Evolutionary conservation across 2,797 vertebrate species (phyloP), one percentile per base, ranked within the genome.

Genomic region (Hyperoplus lanceolatus): DNA sequence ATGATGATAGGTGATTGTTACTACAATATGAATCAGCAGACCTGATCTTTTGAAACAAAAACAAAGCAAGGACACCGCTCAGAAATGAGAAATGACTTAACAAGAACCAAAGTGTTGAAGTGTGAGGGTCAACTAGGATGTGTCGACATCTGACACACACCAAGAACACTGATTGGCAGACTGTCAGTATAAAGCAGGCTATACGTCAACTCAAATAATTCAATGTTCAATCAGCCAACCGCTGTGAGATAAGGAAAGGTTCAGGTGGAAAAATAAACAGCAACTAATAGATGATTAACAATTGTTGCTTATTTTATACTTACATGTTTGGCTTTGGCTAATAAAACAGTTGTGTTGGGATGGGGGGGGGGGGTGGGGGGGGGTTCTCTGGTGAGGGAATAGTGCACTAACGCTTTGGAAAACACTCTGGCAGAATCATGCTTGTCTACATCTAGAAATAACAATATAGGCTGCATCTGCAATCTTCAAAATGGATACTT

Each of bases 261-360:
- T 94, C 89, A 64, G 92, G 89, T 91, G 93, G 92, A 93, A 94
- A 46, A 93, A 93, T 95, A 89, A 94, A 95, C 93, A 62, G 73
- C 73, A 64, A 78, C 70, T 70, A 80, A 93, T 84, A 94, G 90
- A 83, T 90, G 79, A 93, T 82, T 87, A 81, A 92, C 80, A 90
- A 92, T 91, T 82, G 78, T 89, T 85, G 29, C 29, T 29, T 29
- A 29, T 80, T 63, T 65, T 72, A 72, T 95, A 96, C 96, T 93
- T 95, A 75, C 76, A 97, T 95, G 96, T 97, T 96, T 97, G 96
- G 96, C 95, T 96, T 96, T 64, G 60, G 71, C n/a, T 84, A 73
- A 72, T 92, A 94, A 96, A 96, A 96, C 94, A 95, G 92, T 93
- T 94, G 90, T 95, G 94, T 92, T 96, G 94, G 95, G 94, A 93